Evolutionary conservation across 2,888 invertebrate species (phyloP), one percentile per base, ranked within the genome.

Genomic region (Leucophenga montana): DNA sequence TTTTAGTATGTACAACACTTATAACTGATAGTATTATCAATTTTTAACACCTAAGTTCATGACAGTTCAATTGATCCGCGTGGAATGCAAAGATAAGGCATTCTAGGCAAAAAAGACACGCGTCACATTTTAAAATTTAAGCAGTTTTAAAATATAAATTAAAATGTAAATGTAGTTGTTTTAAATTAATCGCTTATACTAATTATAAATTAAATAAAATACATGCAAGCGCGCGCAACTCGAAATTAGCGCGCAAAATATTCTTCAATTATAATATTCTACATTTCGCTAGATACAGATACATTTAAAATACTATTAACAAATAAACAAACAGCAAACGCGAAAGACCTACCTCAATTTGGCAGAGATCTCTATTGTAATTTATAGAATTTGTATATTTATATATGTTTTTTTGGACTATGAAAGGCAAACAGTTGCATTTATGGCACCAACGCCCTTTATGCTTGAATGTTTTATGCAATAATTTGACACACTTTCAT

Each of bases 31-130:
- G 75, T 75, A 79, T 80, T 83, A 82, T 82, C 76, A 80, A 80
- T 80, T 83, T 80, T 70, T 73, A 73, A 68, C 75, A 57, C 67
- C 69, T 67, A 66, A 73, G 80, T 78, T 83, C 80, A 80, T 65
- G 74, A 72, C 65, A 76, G 82, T 80, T 82, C 78, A 82, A 62
- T 56, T 20, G 44, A 59, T 50, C 6, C 16, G 9, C 13, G 4
- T 50, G 16, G 46, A 46, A 46, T n/a, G 46, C 14, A 54, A 39
- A 5, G 39, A 39, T 39, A 39, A 39, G 39, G 9, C 39, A 27
- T 3, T 27, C 39, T 5, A 39, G 9, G 9, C 4, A 39, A 8
- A n/a, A 2, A 27, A 27, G 27, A 27, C 4, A 27, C 4, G 27
- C 27, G 27, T 27, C 27, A 4, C 20, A 33, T 53, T 48, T 54